A percentile compares a stretch with the other conserved stretches of the same genome.
Conservation (phyloP, 2,113 vertebrate genomes). For the Corythornis cristatus region DNA sequence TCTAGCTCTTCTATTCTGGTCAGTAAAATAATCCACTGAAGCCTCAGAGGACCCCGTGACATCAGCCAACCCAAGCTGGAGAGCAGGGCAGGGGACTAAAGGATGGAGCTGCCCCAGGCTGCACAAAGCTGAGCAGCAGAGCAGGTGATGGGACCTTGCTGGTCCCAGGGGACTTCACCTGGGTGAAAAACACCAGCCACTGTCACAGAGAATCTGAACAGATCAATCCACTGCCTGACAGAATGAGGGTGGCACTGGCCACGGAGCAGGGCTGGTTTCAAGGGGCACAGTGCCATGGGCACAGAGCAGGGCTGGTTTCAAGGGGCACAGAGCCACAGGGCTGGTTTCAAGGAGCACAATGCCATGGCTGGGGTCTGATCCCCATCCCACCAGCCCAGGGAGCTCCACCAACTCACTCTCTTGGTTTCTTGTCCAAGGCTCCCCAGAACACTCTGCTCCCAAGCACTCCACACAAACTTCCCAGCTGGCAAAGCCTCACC, state of each 20-base stretch:
- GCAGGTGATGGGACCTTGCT: not conserved
- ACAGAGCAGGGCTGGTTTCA: no score
- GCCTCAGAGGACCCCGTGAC: not conserved
- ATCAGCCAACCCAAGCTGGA: not conserved
- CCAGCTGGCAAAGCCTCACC: not conserved
- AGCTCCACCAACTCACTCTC: not conserved
- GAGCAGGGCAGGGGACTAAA: not conserved
- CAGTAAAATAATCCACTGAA: not conserved
- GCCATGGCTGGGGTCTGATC: not conserved
- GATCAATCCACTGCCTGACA: not conserved
- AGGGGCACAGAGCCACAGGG: not conserved
- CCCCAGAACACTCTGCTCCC: not conserved
- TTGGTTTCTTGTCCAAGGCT: not conserved
- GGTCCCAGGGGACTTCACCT: not conserved
- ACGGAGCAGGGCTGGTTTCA: no score
- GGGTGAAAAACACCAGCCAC: not conserved
- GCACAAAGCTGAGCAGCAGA: not conserved
- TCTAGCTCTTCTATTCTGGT: not conserved
- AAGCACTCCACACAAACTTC: not conserved
- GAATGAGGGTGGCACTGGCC: not conserved
- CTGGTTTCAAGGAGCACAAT: rapidly evolving
- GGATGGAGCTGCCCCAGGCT: not conserved
- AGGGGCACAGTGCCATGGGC: no score
- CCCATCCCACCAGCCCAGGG: not conserved
- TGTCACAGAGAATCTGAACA: not conserved